Evolutionary conservation across 2,888 invertebrate species (phyloP).

Genomic region (Cerceris rybyensis): DNA sequence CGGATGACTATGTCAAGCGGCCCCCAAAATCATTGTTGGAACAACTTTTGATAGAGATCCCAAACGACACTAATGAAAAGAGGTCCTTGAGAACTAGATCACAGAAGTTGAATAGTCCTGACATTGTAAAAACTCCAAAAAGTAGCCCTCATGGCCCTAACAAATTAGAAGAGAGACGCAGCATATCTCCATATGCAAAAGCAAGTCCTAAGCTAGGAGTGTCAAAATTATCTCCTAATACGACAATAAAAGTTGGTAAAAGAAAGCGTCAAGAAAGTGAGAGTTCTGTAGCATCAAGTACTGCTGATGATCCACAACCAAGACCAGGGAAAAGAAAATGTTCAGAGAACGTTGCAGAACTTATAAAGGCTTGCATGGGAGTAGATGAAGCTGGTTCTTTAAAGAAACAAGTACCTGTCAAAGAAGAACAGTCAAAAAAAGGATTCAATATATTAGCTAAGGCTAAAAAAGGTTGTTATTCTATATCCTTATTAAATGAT

Average conservation of each 20-base stretch:
- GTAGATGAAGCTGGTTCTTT: slow-evolving; percentile 81
- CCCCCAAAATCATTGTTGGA: slow-evolving; percentile 85
- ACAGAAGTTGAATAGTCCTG: slow-evolving; percentile 80
- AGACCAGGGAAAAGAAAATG: slow-evolving; percentile 85
- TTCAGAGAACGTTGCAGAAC: slow-evolving; percentile 85
- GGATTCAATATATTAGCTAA: slow-evolving; percentile 79
- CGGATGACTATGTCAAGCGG: slow-evolving; percentile 77
- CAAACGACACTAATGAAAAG: slow-evolving; percentile 84
- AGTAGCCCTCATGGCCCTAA: slow-evolving; percentile 78
- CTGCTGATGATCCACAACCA: slow-evolving; percentile 83
- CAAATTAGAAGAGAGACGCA: slow-evolving; percentile 78
- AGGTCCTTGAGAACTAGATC: slow-evolving; percentile 80
- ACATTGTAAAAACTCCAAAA: slow-evolving; percentile 77
- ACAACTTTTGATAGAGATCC: slow-evolving; percentile 93
- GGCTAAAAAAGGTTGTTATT: slow-evolving; percentile 79
- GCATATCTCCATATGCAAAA: slow-evolving; percentile 81
- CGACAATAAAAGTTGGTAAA: slow-evolving; percentile 83
- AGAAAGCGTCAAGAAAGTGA: slow-evolving; percentile 92
- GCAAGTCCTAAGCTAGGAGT: slow-evolving; percentile 79
- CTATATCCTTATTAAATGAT: slow-evolving; percentile 31
- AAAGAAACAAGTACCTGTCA: slow-evolving; percentile 81
- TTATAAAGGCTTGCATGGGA: slow-evolving; percentile 84
- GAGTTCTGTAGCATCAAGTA: slow-evolving; percentile 86
- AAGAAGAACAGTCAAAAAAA: slow-evolving; percentile 79
- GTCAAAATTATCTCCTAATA: slow-evolving; percentile 72